Conservation (phyloP, 1,140 invertebrate genomes). For the Hylyphantes graminicola region DNA sequence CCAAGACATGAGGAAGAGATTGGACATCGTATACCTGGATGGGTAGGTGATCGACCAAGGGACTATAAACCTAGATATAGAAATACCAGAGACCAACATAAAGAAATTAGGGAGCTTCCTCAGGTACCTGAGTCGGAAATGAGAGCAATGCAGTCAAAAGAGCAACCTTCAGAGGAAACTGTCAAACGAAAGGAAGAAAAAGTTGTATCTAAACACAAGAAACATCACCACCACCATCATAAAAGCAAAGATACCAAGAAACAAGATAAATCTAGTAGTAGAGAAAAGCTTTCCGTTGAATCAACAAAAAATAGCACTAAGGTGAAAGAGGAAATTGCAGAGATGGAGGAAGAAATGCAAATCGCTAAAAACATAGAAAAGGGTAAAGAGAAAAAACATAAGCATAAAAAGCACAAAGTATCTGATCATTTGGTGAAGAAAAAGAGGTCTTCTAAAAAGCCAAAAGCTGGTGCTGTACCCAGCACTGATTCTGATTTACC, state of each 20-base stretch:
- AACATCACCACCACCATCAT: conserved; percentile 55
- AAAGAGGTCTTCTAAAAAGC: conserved; percentile 67
- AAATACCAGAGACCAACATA: conserved; percentile 44
- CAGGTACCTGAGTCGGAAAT: conserved; percentile 28
- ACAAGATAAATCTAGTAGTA: conserved; percentile 13
- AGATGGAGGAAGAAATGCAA: conserved; percentile 69
- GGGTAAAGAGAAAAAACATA: conserved; percentile 62
- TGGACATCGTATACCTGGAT: conserved; percentile 48
- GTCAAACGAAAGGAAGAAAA: conserved; percentile 64
- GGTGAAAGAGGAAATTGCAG: not conserved
- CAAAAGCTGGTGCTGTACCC: conserved; percentile 59
- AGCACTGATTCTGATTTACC: conserved; percentile 61
- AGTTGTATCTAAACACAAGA: conserved; percentile 62
- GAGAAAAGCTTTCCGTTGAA: conserved; percentile 20
- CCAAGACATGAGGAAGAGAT: conserved; percentile 26
- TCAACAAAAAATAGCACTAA: conserved; percentile 17
- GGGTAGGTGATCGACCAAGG: conserved; percentile 41
- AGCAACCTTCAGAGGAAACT: conserved; percentile 46
- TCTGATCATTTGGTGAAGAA: conserved; percentile 66
- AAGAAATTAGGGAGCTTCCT: conserved; percentile 49
- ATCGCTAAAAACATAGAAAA: conserved; percentile 75
- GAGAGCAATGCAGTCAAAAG: conserved; percentile 62
- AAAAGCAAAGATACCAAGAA: conserved; percentile 46
- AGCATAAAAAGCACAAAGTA: conserved; percentile 64
- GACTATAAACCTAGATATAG: conserved; percentile 44